phyloP scores from a whole-genome alignment of 2,113 vertebrate genomes.

The Chascanopsetta lugubris region DNA sequence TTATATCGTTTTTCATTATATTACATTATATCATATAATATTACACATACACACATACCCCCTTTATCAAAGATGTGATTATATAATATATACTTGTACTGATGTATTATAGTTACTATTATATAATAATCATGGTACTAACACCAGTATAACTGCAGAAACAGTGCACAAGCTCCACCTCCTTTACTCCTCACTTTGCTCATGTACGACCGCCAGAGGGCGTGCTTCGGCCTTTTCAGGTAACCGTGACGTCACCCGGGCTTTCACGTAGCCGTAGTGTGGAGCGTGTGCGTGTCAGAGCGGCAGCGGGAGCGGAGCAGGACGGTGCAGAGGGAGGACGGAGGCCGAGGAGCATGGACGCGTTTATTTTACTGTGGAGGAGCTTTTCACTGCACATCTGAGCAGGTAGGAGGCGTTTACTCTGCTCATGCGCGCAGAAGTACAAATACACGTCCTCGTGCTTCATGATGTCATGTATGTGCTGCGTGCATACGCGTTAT shows the following conservation, averaged over 20 bases:
- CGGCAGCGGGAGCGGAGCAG: slow-evolving; percentile 2
- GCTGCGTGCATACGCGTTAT: too few relatives aligned
- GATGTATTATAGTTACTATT: too few relatives aligned
- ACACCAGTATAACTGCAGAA: too few relatives aligned
- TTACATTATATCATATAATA: too few relatives aligned
- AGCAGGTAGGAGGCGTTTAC: slow-evolving; percentile 37
- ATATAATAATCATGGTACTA: background rate
- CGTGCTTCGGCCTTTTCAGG: slow-evolving; percentile 13
- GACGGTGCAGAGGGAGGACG: background rate
- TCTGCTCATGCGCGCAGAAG: background rate
- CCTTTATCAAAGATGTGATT: too few relatives aligned
- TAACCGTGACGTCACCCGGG: slow-evolving; percentile 72
- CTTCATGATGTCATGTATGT: too few relatives aligned
- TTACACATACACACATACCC: too few relatives aligned
- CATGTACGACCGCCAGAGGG: slow-evolving; percentile 29
- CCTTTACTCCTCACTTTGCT: background rate
- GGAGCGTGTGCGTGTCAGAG: slow-evolving; percentile 48
- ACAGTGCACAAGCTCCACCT: too few relatives aligned
- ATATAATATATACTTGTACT: too few relatives aligned
- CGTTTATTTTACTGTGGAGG: slow-evolving; percentile 32
- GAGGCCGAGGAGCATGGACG: slow-evolving; percentile 47
- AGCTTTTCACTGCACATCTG: slow-evolving; percentile 2
- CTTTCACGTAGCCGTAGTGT: slow-evolving; percentile 19
- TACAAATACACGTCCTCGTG: background rate
- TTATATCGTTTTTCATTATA: background rate